These are phyloP conservation scores for Lutjanus campechanus DNA, from an alignment of 2,797 vertebrate species.

Conservation along the genomic window DNA sequence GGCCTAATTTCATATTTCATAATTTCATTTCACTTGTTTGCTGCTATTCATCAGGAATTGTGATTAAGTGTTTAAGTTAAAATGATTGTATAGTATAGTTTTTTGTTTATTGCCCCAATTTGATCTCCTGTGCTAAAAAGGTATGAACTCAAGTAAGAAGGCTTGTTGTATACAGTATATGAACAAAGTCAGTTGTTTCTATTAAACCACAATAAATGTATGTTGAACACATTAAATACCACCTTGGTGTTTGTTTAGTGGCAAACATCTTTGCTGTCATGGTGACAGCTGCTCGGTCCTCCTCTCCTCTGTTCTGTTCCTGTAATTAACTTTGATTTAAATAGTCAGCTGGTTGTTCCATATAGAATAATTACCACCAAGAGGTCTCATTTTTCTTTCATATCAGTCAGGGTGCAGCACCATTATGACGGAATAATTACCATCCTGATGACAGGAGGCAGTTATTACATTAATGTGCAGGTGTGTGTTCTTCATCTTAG, in stretches of 20 bases:
- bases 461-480: background rate
- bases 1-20: background rate
- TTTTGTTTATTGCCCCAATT: background rate
- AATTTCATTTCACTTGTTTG: too few species aligned
- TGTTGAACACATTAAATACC: background rate
- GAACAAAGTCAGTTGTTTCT: background rate
- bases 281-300: background rate
- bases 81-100: background rate
- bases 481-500: background rate
- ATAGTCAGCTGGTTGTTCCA: background rate
- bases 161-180: background rate
- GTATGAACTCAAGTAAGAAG: background rate
- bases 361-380: background rate
- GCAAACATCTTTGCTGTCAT: background rate
- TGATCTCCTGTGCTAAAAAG: background rate
- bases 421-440: background rate
- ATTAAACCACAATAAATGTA: background rate
- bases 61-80: background rate
- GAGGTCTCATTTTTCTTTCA: background rate
- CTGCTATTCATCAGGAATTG: background rate
- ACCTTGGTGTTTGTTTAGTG: background rate
- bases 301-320: background rate
- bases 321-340: background rate
- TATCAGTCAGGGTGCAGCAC: background rate
- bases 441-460: background rate